Evolutionary conservation across 2,888 invertebrate species (phyloP).

Genomic region (Elysia crispata): DNA sequence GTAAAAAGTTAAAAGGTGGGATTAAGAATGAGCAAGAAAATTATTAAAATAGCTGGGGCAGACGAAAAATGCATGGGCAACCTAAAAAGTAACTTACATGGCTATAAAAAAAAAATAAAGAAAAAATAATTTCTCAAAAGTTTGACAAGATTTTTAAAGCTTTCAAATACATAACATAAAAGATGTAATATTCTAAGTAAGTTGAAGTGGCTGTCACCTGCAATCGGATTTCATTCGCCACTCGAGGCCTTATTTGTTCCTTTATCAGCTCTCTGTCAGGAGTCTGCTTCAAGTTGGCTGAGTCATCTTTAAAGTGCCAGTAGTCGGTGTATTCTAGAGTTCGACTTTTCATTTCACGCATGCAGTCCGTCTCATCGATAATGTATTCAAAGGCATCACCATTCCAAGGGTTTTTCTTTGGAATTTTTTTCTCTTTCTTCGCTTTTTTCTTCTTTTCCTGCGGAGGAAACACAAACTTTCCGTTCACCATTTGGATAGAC

Average conservation of each 20-base stretch:
- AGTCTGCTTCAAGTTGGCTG: conserved; percentile 13
- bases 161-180: too few species aligned
- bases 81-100: too few species aligned
- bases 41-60: too few species aligned
- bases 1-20: too few species aligned
- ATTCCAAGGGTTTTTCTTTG: not conserved
- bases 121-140: too few species aligned
- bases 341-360: conserved; percentile 11
- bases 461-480: conserved; percentile 84
- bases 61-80: too few species aligned
- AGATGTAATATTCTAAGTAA: too few species aligned
- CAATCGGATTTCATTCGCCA: conserved; percentile 16
- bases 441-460: conserved; percentile 77
- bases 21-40: too few species aligned
- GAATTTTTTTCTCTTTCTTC: not conserved
- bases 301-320: conserved; percentile 46
- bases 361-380: conserved; percentile 1
- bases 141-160: too few species aligned
- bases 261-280: conserved; percentile 38
- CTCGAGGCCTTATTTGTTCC: conserved; percentile 29
- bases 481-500: conserved; percentile 68
- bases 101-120: too few species aligned
- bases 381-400: conserved; percentile 33
- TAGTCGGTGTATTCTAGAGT: conserved; percentile 16
- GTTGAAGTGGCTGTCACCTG: too few species aligned